Conservation (phyloP, 2,888 invertebrate genomes). For the Endomychus coccineus region DNA sequence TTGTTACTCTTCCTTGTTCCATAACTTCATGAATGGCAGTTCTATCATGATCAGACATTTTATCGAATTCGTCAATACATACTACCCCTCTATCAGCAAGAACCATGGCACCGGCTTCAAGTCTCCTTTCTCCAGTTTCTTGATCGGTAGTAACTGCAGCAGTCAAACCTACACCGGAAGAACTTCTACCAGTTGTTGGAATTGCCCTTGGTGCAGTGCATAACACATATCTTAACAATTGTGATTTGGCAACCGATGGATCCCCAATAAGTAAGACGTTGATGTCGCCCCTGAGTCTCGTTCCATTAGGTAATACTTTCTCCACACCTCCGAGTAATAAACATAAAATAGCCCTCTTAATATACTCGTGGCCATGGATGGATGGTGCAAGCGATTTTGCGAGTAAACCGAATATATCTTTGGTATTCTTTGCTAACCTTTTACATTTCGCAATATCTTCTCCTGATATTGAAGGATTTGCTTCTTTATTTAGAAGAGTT, state of each 20-base stretch:
- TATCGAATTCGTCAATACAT: conserved; percentile 97
- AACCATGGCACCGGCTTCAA: conserved; percentile 99
- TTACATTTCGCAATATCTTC: conserved; percentile 89
- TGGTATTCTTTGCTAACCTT: conserved; percentile 62
- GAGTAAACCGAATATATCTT: conserved; percentile 82
- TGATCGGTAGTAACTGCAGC: conserved; percentile 96
- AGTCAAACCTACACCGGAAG: conserved; percentile 96
- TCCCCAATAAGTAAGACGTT: conserved; percentile 74
- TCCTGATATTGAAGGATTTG: conserved; percentile 64
- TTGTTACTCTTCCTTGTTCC: conserved; percentile 97
- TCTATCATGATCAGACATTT: conserved; percentile 98
- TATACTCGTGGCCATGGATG: conserved; percentile 93
- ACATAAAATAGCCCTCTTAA: conserved; percentile 94
- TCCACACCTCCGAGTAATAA: conserved; percentile 92
- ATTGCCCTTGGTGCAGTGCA: conserved; percentile 93
- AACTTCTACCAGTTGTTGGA: conserved; percentile 94
- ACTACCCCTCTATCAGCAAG: conserved; percentile 96
- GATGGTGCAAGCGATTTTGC: conserved; percentile 93
- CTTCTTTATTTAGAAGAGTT: conserved; percentile 82
- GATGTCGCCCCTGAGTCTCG: conserved; percentile 57
- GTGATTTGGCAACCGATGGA: conserved; percentile 98
- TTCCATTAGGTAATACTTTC: conserved; percentile 86
- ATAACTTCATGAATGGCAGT: conserved; percentile 99
- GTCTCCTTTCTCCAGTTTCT: conserved; percentile 66
- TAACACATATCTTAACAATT: conserved; percentile 86